A percentile compares a stretch with the other conserved stretches of the same genome.
These are phyloP conservation scores for Euclidia mi DNA, from an alignment of 2,888 invertebrate genomes.

Conservation along the genomic window DNA sequence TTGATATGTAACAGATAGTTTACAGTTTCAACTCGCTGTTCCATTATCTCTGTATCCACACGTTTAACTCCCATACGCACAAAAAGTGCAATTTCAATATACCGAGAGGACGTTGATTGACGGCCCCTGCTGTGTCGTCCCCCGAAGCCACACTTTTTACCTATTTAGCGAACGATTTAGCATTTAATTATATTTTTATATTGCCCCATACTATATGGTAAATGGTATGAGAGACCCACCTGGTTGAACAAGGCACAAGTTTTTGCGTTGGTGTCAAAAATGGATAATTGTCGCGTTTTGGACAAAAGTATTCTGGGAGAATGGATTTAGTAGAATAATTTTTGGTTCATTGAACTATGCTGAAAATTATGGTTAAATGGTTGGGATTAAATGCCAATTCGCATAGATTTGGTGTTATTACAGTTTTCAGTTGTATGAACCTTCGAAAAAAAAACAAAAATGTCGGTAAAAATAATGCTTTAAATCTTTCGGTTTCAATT, in stretches of 20 bases:
- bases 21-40: conserved; percentile 30
- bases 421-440: too few species aligned
- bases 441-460: too few species aligned
- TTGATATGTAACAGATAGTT: too few species aligned
- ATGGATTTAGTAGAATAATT: too few species aligned
- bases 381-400: too few species aligned
- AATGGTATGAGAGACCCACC: conserved; percentile 31
- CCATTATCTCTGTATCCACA: conserved; percentile 18
- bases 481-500: too few species aligned
- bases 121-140: conserved; percentile 69
- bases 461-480: too few species aligned
- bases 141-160: conserved; percentile 67
- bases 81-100: conserved; percentile 68
- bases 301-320: too few species aligned
- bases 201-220: conserved; percentile 17
- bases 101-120: conserved; percentile 73
- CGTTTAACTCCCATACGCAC: conserved; percentile 39
- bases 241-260: conserved; percentile 28
- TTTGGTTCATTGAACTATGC: too few species aligned
- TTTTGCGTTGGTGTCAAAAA: conserved; percentile 46
- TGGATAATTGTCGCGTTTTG: conserved; percentile 24
- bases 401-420: too few species aligned
- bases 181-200: conserved; percentile 59
- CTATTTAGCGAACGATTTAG: conserved; percentile 63
- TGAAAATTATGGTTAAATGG: too few species aligned